Percentiles rank a stretch among this genome's conserved stretches.
These are phyloP conservation scores for Melitaea cinxia DNA, from an alignment of 1,140 invertebrate genomes.

Conservation along the genomic window DNA sequence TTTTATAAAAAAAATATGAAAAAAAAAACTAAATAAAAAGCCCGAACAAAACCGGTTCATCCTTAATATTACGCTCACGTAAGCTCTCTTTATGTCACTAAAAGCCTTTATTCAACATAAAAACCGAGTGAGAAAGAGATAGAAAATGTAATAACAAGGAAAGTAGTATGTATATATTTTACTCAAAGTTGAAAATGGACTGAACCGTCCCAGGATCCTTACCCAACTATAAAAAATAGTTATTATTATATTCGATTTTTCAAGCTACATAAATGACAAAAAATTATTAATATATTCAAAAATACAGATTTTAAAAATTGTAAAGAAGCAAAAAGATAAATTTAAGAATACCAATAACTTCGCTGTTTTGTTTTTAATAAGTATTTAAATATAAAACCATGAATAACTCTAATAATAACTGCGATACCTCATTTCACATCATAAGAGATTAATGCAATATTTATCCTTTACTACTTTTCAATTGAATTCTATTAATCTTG, in stretches of 20 bases:
- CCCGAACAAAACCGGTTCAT: not conserved
- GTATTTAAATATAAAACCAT: no score
- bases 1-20: not conserved
- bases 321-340: no score
- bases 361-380: no score
- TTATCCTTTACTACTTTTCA: no score
- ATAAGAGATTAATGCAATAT: no score
- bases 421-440: no score
- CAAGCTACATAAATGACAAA: no score
- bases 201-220: not conserved
- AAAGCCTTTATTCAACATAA: constrained; percentile 10
- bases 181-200: not conserved
- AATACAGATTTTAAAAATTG: no score
- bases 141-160: not conserved
- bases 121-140: not conserved
- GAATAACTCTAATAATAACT: no score
- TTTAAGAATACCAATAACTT: no score
- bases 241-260: not conserved
- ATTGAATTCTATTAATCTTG: no score
- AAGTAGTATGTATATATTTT: not conserved
- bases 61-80: constrained; percentile 6
- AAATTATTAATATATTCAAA: no score
- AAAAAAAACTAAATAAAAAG: not conserved
- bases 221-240: not conserved
- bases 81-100: constrained; percentile 1